Conservation (phyloP, 2,113 vertebrate genomes). For the Heptranchias perlo region DNA sequence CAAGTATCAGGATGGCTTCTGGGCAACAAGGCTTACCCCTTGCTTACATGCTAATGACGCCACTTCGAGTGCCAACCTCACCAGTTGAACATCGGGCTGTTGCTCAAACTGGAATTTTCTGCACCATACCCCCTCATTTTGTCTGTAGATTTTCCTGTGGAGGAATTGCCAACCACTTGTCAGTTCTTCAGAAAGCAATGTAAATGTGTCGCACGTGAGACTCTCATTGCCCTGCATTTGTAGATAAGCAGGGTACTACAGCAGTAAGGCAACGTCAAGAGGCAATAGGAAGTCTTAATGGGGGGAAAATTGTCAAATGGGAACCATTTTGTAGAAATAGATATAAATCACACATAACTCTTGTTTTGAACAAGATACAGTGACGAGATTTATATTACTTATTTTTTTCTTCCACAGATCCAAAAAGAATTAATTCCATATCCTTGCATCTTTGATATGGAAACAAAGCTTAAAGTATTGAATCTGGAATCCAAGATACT, state of each 20-base stretch:
- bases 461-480: accelerated
- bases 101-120: not conserved
- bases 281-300: no score
- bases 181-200: not conserved
- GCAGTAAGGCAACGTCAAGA: not conserved
- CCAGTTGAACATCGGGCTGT: not conserved
- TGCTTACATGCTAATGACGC: no score
- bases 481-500: accelerated
- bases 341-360: not conserved
- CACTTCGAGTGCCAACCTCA: no score
- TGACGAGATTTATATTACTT: not conserved
- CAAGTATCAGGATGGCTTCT: no score
- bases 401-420: slow-evolving; percentile 33
- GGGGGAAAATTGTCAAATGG: not conserved
- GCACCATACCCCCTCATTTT: not conserved
- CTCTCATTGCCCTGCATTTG: no score
- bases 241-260: not conserved
- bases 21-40: no score
- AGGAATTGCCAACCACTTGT: no score
- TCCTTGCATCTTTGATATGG: slow-evolving; percentile 44
- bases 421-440: not conserved
- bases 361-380: not conserved
- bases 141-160: not conserved
- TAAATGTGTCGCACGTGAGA: not conserved
- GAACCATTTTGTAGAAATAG: not conserved